These are phyloP conservation scores for Bhutanitis thaidina DNA, from an alignment of 2,888 invertebrate genomes.

Conservation along the genomic window DNA sequence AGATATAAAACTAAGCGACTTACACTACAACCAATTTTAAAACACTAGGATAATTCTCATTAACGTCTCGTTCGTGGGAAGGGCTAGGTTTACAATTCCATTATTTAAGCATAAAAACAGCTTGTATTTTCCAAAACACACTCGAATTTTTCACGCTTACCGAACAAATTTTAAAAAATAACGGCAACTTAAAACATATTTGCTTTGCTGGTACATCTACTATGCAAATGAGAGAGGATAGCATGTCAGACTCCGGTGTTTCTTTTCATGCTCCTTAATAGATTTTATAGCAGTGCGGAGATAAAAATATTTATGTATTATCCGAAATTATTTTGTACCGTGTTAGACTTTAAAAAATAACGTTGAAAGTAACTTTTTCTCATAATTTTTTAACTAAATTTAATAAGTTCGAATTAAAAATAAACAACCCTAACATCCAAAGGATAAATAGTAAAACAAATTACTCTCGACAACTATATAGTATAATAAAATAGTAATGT, in stretches of 20 bases:
- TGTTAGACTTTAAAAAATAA: too few species aligned
- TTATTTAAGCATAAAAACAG: conserved; percentile 25
- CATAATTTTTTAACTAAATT: too few species aligned
- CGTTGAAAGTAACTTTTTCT: too few species aligned
- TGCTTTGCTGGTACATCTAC: conserved; percentile 28
- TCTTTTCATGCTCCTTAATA: conserved; percentile 8
- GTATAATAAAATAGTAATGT: too few species aligned
- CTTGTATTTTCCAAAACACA: conserved; percentile 23
- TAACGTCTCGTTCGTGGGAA: conserved; percentile 10
- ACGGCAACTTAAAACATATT: conserved; percentile 18
- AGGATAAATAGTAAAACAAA: too few species aligned
- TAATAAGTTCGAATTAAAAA: too few species aligned
- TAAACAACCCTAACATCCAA: too few species aligned
- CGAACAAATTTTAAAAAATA: conserved; percentile 22
- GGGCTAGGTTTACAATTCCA: conserved; percentile 25
- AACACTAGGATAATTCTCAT: conserved; percentile 21
- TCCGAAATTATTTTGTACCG: too few species aligned
- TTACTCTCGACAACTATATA: too few species aligned
- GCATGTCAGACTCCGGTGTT: conserved; percentile 2
- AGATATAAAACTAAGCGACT: too few species aligned
- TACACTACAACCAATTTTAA: too few species aligned
- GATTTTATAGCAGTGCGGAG: background rate
- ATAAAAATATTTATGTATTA: too few species aligned
- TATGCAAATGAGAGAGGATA: conserved; percentile 32
- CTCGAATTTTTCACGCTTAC: conserved; percentile 19